phyloP scores from a whole-genome alignment of 2,113 vertebrate genomes.

The Pangasianodon hypophthalmus region DNA sequence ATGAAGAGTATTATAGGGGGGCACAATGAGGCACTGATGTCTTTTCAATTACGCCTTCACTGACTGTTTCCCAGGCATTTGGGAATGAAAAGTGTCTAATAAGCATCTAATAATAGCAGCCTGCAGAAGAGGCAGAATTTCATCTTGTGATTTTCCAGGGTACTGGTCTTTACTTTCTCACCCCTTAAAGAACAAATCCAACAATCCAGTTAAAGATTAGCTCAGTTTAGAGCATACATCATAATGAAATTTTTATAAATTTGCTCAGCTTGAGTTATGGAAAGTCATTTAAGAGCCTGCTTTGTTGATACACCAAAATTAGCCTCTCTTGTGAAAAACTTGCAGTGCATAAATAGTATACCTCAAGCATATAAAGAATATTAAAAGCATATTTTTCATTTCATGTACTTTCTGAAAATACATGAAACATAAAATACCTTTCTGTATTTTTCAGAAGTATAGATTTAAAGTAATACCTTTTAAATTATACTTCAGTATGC shows the following conservation, averaged over 20 bases:
- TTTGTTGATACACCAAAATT: background rate
- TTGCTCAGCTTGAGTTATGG: background rate
- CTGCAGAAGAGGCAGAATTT: background rate
- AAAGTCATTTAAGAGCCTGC: background rate
- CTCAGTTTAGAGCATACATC: background rate
- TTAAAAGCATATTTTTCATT: background rate
- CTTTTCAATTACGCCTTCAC: slow-evolving; percentile 14
- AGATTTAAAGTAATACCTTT: background rate
- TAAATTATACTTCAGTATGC: background rate
- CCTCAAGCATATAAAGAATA: background rate
- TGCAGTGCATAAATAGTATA: background rate
- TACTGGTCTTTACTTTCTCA: slow-evolving; percentile 10
- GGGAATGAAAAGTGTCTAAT: slow-evolving; percentile 37
- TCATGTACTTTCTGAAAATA: background rate
- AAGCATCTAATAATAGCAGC: slow-evolving; percentile 21
- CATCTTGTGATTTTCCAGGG: slow-evolving; percentile 28
- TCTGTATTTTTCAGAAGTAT: background rate
- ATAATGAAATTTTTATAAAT: background rate
- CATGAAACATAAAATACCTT: background rate
- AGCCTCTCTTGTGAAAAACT: background rate
- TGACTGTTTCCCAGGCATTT: slow-evolving; percentile 26
- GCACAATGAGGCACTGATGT: slow-evolving; percentile 16
- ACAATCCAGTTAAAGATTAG: background rate
- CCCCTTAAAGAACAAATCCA: background rate
- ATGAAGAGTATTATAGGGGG: slow-evolving; percentile 7